phyloP scores from a whole-genome alignment of 2,797 vertebrate species.

The Odontamblyopus lacepedii region DNA sequence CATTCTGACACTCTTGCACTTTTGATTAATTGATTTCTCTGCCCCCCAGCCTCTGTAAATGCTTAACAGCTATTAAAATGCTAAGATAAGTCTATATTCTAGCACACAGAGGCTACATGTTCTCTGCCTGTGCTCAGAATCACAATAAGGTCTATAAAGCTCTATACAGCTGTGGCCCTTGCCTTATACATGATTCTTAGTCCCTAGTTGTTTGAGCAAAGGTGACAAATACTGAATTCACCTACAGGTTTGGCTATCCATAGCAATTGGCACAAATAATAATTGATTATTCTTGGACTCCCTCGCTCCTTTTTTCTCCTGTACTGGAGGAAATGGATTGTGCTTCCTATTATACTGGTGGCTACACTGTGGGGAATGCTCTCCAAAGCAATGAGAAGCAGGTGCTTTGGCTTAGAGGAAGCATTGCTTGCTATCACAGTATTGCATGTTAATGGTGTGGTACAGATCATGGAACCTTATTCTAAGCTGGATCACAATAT shows the following conservation, averaged over 20 bases:
- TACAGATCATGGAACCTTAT: constrained; percentile 25
- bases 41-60: constrained; percentile 43
- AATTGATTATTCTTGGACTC: constrained; percentile 37
- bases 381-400: constrained; percentile 33
- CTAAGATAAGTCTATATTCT: constrained; percentile 37
- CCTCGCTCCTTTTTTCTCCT: constrained; percentile 14
- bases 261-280: constrained; percentile 58
- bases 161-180: constrained; percentile 49
- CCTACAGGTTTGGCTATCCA: constrained; percentile 48
- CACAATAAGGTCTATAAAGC: constrained; percentile 40
- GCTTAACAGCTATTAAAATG: constrained; percentile 50
- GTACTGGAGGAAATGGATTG: constrained; percentile 35
- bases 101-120: constrained; percentile 28
- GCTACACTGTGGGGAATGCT: constrained; percentile 31
- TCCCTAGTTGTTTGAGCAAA: constrained; percentile 56
- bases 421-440: constrained; percentile 28
- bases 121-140: constrained; percentile 29
- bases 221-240: constrained; percentile 54
- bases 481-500: constrained; percentile 14
- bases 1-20: constrained; percentile 45
- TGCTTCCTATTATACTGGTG: constrained; percentile 22
- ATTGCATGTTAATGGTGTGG: constrained; percentile 44
- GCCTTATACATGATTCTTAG: constrained; percentile 53
- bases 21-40: constrained; percentile 62
- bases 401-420: constrained; percentile 31